Percentiles rank a stretch among this genome's conserved stretches.
phyloP scores from a whole-genome alignment of 2,888 invertebrate species.

The Amphipyra berbera region DNA sequence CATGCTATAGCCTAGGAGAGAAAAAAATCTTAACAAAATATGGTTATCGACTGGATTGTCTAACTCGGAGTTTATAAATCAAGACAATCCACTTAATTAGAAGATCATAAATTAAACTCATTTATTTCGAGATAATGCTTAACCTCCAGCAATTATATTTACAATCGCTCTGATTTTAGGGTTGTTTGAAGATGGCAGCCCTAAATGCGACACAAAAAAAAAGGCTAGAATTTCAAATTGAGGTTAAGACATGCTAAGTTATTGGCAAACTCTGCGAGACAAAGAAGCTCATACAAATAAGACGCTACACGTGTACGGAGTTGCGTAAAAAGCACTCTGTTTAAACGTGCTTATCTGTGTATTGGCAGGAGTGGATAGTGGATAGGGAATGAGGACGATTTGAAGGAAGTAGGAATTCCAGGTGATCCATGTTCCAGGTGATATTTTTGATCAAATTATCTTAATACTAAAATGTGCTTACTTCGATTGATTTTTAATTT shows the following conservation, averaged over 20 bases:
- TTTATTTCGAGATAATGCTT: neutral
- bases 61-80: slow-evolving; percentile 6
- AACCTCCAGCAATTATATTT: no score
- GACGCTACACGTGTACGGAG: slow-evolving; percentile 48
- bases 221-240: slow-evolving; percentile 39
- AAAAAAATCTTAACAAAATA: slow-evolving; percentile 27
- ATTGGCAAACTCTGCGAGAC: slow-evolving; percentile 52
- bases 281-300: slow-evolving; percentile 57
- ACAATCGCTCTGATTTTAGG: neutral
- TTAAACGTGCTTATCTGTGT: slow-evolving; percentile 48
- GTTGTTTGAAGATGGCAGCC: slow-evolving; percentile 8
- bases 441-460: neutral
- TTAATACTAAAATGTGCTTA: no score
- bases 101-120: neutral
- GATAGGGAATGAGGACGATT: slow-evolving; percentile 28
- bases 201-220: slow-evolving; percentile 31
- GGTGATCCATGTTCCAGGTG: no score
- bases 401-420: neutral
- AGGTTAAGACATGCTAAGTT: slow-evolving; percentile 57
- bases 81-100: neutral
- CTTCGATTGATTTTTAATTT: no score
- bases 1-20: slow-evolving; percentile 9
- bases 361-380: slow-evolving; percentile 29
- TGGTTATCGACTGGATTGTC: slow-evolving; percentile 10
- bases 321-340: slow-evolving; percentile 53